Conservation (phyloP, 2,888 invertebrate genomes). For the Spilarctia lutea region DNA sequence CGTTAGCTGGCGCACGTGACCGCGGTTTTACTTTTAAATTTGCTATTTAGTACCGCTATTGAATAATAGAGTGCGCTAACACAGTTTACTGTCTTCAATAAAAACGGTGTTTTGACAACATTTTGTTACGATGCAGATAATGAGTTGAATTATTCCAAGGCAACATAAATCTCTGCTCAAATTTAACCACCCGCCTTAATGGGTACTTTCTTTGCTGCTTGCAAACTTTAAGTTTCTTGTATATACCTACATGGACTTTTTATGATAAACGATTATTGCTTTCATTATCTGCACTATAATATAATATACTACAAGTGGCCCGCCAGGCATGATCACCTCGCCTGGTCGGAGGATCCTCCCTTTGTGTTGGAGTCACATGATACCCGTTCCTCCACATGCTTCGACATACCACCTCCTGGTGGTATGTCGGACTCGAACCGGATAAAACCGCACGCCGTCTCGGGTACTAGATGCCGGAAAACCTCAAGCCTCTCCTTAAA, state of each 20-base stretch:
- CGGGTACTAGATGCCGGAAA: too few species aligned
- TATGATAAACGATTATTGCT: not conserved
- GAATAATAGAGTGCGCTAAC: slow-evolving; percentile 72
- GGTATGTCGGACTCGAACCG: too few species aligned
- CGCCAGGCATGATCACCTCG: too few species aligned
- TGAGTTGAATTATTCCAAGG: not conserved
- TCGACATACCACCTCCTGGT: too few species aligned
- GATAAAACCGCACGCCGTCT: too few species aligned
- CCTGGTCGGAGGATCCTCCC: too few species aligned
- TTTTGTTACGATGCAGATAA: not conserved
- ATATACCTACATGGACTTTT: not conserved
- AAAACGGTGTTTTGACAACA: not conserved
- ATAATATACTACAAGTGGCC: too few species aligned
- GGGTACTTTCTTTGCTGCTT: not conserved
- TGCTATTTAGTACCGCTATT: slow-evolving; percentile 79
- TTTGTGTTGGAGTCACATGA: too few species aligned
- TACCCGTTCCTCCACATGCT: too few species aligned
- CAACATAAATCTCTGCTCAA: not conserved
- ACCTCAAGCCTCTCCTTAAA: too few species aligned
- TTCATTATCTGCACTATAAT: not conserved
- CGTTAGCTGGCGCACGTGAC: slow-evolving; percentile 81
- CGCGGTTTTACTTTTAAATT: slow-evolving; percentile 82
- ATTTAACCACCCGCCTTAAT: not conserved
- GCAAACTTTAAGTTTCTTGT: not conserved
- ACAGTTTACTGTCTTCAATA: slow-evolving; percentile 42